Base-by-base conservation (phyloP, 2,797 vertebrate species). In the Knipowitschia caucasica region DNA sequence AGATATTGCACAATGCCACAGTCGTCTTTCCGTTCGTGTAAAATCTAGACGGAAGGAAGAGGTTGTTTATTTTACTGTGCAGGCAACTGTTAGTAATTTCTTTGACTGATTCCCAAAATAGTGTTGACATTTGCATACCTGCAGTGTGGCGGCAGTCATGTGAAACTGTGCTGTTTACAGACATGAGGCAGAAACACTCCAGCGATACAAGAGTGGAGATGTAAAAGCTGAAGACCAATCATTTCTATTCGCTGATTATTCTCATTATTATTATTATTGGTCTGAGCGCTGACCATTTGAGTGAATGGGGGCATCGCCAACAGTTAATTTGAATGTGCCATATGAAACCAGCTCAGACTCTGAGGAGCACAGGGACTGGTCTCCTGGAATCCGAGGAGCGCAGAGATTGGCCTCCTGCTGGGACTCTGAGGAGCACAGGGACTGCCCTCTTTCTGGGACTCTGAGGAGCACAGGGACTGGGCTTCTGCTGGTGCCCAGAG, bases 51-150 rank as follows among this genome's bases (percentile, higher is more conserved):
- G 10, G 10, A 7, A 30, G 12, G 18, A 49, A 53, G 34, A 46
- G 30, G 4, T 56, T 34, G 17, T 9, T 59, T 36, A 39, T 39
- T 30, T 45, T 53, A 49, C 68, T 67, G 66, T 52, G 61, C 38
- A 79, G 68, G 55, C 2, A 8, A 44, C 69, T 56, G 56, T 65
- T 68, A 71, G 31, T 64, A 61, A 64, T 75, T 81, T 81, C 27
- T 74, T 57, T 29, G 63, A 66, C 68, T 64, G 62, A 52, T 59
- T 82, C 64, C 60, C 63, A 72, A 87, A 83, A 87, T 84, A 84
- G 81, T 64, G 39, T 57, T 17, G 0, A 26, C 56, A 74, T 85
- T 84, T 83, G 78, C 81, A 85, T 75, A 79, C 65, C 60, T 75
- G 70, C 74, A 50, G 69, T 27, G 70, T 63, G 72, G 79, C 68